Evolutionary conservation across 2,113 vertebrate species (phyloP).

Genomic region (Oenanthe melanoleuca): DNA sequence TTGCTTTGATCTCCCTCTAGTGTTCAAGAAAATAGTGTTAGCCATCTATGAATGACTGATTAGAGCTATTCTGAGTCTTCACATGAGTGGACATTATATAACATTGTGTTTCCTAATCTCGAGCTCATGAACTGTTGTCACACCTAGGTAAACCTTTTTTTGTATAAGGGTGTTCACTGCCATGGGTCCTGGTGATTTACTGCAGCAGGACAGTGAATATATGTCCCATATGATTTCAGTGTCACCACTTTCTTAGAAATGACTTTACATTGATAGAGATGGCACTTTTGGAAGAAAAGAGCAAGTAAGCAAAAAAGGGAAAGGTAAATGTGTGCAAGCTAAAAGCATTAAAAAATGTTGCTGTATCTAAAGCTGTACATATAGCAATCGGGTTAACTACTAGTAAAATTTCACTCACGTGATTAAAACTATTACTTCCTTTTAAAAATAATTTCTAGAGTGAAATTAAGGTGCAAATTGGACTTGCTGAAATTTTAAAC

Average conservation of each 20-base stretch:
- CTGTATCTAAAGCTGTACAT: background rate
- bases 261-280: background rate
- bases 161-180: background rate
- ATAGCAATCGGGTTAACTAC: background rate
- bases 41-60: background rate
- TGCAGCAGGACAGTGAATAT: background rate
- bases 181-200: background rate
- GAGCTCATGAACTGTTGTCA: background rate
- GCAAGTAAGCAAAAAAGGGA: background rate
- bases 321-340: background rate
- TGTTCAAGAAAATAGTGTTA: background rate
- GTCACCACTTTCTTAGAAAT: background rate
- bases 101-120: background rate
- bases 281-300: background rate
- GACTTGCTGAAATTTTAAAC: background rate
- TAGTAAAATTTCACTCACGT: background rate
- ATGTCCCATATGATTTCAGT: background rate
- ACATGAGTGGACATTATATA: background rate
- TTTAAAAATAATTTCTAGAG: background rate
- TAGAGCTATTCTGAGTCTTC: background rate
- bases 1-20: conserved; percentile 69
- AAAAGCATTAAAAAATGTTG: background rate
- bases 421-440: background rate
- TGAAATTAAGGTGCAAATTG: background rate
- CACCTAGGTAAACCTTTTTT: background rate